Percentiles rank a stretch among this genome's conserved stretches.
Evolutionary conservation across 2,113 vertebrate genomes (phyloP).

Genomic region (Plecotus auritus): DNA sequence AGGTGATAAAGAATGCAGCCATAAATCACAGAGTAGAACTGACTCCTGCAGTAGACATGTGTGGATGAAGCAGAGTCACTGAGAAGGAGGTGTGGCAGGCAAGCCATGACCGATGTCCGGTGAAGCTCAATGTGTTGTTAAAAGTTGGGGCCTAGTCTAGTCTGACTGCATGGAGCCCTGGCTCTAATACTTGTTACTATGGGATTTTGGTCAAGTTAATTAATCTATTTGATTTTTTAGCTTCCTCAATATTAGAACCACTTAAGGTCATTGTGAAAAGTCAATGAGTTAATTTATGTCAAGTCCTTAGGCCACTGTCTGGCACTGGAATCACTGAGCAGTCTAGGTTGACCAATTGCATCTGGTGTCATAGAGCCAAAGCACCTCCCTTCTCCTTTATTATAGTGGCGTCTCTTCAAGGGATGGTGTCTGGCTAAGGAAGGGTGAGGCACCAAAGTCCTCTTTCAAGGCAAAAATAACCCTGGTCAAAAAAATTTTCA

Average conservation of each 20-base stretch:
- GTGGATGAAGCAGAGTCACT: not conserved
- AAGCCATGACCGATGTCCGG: not conserved
- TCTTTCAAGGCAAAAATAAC: not conserved
- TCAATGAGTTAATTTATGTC: conserved; percentile 1
- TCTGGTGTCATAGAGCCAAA: not conserved
- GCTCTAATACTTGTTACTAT: not conserved
- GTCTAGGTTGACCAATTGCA: not conserved
- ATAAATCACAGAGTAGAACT: not conserved
- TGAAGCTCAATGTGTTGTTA: rapidly evolving
- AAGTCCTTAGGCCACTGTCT: not conserved
- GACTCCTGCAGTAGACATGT: rapidly evolving
- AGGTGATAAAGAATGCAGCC: not conserved
- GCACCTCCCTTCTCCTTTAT: not conserved
- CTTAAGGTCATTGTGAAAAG: not conserved
- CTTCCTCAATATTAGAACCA: not conserved
- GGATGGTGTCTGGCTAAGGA: not conserved
- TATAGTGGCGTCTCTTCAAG: not conserved
- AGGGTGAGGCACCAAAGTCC: not conserved
- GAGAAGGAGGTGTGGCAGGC: not conserved
- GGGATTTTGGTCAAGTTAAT: not conserved
- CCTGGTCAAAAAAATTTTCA: not conserved
- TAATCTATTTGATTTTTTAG: conserved; percentile 28
- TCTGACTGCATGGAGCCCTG: not conserved
- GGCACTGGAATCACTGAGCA: not conserved
- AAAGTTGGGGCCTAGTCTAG: not conserved